A percentile compares a stretch with the other conserved stretches of the same genome.
These are phyloP conservation scores for Ophioninae sp. DNA, from an alignment of 2,888 invertebrate genomes.

Conservation along the genomic window DNA sequence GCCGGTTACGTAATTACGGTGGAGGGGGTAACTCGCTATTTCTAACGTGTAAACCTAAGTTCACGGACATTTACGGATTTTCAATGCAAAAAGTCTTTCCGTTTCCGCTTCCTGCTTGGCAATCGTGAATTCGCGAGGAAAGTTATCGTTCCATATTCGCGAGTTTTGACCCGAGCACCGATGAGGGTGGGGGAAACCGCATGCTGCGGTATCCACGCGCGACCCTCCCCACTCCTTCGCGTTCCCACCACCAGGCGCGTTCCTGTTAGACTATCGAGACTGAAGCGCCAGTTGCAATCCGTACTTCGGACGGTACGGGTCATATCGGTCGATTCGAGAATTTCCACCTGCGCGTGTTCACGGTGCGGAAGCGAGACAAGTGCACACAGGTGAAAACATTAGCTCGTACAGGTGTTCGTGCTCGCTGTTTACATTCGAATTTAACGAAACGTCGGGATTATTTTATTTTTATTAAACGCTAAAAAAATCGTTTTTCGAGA, in stretches of 20 bases:
- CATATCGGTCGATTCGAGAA: conserved; percentile 23
- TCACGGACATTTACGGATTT: too few species aligned
- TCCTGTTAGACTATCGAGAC: conserved; percentile 27
- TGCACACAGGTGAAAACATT: background rate
- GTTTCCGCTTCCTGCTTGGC: too few species aligned
- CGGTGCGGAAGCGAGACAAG: conserved; percentile 18
- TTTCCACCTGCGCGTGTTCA: conserved; percentile 42
- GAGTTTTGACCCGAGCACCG: too few species aligned
- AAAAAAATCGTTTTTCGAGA: background rate
- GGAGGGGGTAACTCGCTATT: background rate
- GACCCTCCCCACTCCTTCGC: background rate
- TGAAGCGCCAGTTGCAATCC: conserved; percentile 74
- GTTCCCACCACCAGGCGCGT: background rate
- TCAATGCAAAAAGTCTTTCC: too few species aligned
- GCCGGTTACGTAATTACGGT: too few species aligned
- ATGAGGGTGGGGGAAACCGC: too few species aligned
- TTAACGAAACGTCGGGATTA: conserved; percentile 20
- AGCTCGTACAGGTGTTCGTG: background rate
- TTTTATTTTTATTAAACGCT: conserved; percentile 3
- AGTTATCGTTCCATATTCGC: too few species aligned
- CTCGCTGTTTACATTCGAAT: conserved; percentile 16
- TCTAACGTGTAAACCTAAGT: background rate
- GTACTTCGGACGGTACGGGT: conserved; percentile 71
- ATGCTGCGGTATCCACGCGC: background rate
- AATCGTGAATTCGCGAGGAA: too few species aligned